Evolutionary conservation across 2,888 invertebrate genomes (phyloP).

Genomic region (Blastobasis adustella): DNA sequence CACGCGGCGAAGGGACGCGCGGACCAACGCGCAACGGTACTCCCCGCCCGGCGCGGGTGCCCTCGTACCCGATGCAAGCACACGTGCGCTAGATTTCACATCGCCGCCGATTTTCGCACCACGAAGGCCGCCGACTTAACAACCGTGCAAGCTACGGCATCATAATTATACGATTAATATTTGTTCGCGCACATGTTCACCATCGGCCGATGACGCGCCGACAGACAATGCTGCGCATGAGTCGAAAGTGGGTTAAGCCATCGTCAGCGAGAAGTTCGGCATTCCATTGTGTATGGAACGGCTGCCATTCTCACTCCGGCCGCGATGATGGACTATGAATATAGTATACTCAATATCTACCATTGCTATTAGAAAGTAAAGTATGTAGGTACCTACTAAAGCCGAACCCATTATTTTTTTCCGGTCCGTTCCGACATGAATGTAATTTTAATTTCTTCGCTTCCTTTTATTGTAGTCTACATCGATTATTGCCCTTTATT

Average conservation of each 20-base stretch:
- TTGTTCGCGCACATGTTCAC: conserved; percentile 13
- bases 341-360: neutral
- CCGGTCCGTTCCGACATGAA: no score
- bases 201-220: conserved; percentile 13
- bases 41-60: conserved; percentile 23
- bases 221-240: conserved; percentile 17
- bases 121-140: conserved; percentile 37
- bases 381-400: no score
- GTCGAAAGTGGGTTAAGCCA: conserved; percentile 39
- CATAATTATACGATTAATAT: conserved; percentile 19
- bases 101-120: conserved; percentile 37
- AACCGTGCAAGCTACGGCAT: conserved; percentile 19
- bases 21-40: conserved; percentile 18
- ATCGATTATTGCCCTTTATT: no score
- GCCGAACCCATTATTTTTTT: no score
- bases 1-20: conserved; percentile 1
- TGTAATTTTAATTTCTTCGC: no score
- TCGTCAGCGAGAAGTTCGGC: conserved; percentile 28
- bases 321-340: conserved; percentile 37
- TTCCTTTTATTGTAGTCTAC: no score
- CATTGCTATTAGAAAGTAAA: no score
- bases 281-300: conserved; percentile 22
- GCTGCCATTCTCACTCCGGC: conserved; percentile 23
- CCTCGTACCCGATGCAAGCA: conserved; percentile 18
- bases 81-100: conserved; percentile 41